Evolutionary conservation across 2,797 vertebrate genomes (phyloP).

Genomic region (Xenops minutus): DNA sequence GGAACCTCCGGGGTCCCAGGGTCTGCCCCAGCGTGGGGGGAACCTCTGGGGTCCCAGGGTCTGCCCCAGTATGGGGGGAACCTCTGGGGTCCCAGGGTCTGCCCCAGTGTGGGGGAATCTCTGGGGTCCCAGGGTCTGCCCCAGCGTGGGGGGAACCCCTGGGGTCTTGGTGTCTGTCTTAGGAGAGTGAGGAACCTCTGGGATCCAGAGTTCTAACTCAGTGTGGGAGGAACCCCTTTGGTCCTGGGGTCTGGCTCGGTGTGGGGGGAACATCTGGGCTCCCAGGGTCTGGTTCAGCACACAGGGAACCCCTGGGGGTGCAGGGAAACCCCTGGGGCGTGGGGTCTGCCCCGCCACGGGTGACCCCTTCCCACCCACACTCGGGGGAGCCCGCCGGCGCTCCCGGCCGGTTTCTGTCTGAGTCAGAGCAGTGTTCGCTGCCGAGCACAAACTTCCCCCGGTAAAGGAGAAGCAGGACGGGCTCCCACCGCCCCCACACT

Average conservation of each 20-base stretch:
- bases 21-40: too few relatives aligned
- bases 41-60: too few relatives aligned
- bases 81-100: neutral
- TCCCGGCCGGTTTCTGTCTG: neutral
- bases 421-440: neutral
- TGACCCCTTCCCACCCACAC: neutral
- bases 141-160: neutral
- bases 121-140: neutral
- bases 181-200: neutral
- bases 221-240: neutral
- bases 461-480: neutral
- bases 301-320: too few relatives aligned
- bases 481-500: neutral
- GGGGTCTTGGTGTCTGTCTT: neutral
- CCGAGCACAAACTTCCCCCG: neutral
- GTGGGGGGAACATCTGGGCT: neutral
- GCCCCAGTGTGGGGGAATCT: rapidly evolving
- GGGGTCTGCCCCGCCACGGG: neutral
- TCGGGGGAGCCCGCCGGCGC: rapidly evolving
- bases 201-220: neutral
- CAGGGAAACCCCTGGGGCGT: neutral
- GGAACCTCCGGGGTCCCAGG: neutral
- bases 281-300: too few relatives aligned
- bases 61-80: neutral
- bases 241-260: neutral